Percentiles rank a stretch among this genome's conserved stretches.
Conservation (phyloP, 2,888 invertebrate genomes). For the Heteropelma amictum region DNA sequence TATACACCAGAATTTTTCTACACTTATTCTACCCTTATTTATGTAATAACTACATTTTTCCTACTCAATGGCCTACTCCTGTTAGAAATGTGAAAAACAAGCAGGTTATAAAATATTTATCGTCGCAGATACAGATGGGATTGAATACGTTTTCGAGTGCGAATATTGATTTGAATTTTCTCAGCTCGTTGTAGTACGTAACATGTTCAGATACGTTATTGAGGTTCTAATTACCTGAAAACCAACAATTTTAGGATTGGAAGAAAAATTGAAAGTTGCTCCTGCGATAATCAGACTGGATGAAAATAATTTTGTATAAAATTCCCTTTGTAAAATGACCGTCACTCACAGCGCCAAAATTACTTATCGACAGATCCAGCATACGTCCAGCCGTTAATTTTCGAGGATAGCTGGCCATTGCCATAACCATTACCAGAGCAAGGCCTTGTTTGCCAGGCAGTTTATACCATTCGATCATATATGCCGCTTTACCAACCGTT, state of each 20-base stretch:
- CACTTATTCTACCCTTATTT: no score
- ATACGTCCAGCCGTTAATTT: conserved; percentile 70
- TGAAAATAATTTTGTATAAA: no score
- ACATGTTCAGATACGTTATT: conserved; percentile 63
- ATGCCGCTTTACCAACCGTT: conserved; percentile 61
- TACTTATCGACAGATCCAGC: conserved; percentile 63
- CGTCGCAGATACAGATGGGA: no score
- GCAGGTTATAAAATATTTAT: no score
- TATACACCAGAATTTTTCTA: no score
- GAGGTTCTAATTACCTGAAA: conserved; percentile 63
- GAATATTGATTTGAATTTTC: no score
- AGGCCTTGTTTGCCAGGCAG: conserved; percentile 61
- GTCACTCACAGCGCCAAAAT: conserved; percentile 66
- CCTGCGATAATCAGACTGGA: no score
- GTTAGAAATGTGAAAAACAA: not conserved
- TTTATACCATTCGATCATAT: conserved; percentile 68
- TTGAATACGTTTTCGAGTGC: no score
- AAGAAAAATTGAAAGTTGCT: no score
- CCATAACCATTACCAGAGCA: conserved; percentile 62
- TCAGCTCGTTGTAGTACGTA: conserved; percentile 52
- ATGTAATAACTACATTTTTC: not conserved
- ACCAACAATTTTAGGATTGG: not conserved
- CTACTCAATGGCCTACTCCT: not conserved
- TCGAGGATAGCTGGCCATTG: conserved; percentile 61
- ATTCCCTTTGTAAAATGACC: no score